phyloP scores from a whole-genome alignment of 2,888 invertebrate species.

The Apodemia mormo region DNA sequence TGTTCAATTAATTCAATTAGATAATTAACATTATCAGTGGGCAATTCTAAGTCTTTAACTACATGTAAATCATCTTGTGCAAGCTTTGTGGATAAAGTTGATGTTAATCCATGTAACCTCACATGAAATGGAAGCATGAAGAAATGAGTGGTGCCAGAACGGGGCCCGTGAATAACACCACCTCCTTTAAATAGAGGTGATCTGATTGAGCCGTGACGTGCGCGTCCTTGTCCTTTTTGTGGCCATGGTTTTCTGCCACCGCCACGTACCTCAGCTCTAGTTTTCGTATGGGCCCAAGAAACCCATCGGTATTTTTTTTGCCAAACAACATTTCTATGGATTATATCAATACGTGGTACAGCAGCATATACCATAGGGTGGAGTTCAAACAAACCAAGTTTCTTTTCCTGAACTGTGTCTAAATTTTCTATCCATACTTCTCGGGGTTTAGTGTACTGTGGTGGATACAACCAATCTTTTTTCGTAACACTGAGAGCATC shows the following conservation, averaged over 20 bases:
- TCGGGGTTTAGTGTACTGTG: conserved; percentile 83
- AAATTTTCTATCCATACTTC: conserved; percentile 95
- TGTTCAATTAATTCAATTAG: conserved; percentile 90
- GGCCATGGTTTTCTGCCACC: conserved; percentile 98
- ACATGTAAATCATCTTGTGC: conserved; percentile 98
- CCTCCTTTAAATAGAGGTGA: conserved; percentile 94
- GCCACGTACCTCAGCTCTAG: conserved; percentile 92
- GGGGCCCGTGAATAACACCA: conserved; percentile 93
- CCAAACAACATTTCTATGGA: conserved; percentile 93
- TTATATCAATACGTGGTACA: conserved; percentile 92
- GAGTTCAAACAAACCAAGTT: conserved; percentile 91
- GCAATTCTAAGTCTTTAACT: conserved; percentile 92
- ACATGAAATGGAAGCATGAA: conserved; percentile 93
- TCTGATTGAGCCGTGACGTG: conserved; percentile 95
- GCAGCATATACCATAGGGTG: conserved; percentile 94
- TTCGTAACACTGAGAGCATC: conserved; percentile 52
- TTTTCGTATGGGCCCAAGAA: conserved; percentile 89
- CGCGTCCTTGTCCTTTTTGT: conserved; percentile 95
- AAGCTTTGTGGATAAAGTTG: conserved; percentile 93
- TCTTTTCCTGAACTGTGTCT: conserved; percentile 87
- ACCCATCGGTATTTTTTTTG: conserved; percentile 91
- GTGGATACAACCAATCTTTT: conserved; percentile 74
- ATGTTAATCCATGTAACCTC: conserved; percentile 90
- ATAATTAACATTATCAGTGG: conserved; percentile 89
- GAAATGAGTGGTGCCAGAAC: conserved; percentile 94